Evolutionary conservation across 2,113 vertebrate species (phyloP).

Genomic region (Hippolais icterina): DNA sequence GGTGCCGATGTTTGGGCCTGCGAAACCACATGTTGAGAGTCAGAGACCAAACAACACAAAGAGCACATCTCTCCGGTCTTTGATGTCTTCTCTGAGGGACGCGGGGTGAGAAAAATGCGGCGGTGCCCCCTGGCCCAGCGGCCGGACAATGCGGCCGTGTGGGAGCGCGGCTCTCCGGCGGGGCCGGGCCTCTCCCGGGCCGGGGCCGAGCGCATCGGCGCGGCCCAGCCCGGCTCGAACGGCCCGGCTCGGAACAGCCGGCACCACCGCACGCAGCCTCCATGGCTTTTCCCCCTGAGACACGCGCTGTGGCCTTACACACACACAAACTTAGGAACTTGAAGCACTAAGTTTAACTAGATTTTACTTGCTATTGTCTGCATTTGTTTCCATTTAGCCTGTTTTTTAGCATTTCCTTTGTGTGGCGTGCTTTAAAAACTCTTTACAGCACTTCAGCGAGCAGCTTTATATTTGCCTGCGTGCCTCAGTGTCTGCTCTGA

Average conservation of each 20-base stretch:
- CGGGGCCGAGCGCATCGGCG: too few relatives aligned
- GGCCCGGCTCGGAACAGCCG: neutral
- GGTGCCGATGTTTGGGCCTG: constrained; percentile 95
- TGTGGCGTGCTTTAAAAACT: neutral
- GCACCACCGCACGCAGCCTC: rapidly evolving
- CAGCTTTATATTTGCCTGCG: constrained; percentile 1
- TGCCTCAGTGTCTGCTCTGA: neutral
- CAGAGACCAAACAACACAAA: constrained; percentile 92
- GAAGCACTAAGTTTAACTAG: neutral
- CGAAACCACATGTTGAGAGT: constrained; percentile 99
- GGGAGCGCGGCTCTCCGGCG: constrained; percentile 17
- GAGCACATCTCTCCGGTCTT: constrained; percentile 87
- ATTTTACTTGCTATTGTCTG: neutral
- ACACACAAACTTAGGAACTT: neutral
- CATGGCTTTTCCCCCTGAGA: rapidly evolving
- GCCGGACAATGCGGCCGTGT: constrained; percentile 73
- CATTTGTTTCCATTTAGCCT: neutral
- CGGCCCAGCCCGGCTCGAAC: too few relatives aligned
- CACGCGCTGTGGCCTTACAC: rapidly evolving
- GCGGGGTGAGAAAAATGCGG: constrained; percentile 77
- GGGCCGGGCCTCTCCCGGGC: neutral
- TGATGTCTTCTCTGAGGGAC: constrained; percentile 94
- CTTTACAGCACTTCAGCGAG: neutral
- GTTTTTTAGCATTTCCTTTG: neutral
- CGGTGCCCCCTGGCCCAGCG: constrained; percentile 52